A percentile compares a stretch with the other conserved stretches of the same genome.
These are phyloP conservation scores for Teinopalpus imperialis DNA, from an alignment of 2,888 invertebrate genomes.

Conservation along the genomic window DNA sequence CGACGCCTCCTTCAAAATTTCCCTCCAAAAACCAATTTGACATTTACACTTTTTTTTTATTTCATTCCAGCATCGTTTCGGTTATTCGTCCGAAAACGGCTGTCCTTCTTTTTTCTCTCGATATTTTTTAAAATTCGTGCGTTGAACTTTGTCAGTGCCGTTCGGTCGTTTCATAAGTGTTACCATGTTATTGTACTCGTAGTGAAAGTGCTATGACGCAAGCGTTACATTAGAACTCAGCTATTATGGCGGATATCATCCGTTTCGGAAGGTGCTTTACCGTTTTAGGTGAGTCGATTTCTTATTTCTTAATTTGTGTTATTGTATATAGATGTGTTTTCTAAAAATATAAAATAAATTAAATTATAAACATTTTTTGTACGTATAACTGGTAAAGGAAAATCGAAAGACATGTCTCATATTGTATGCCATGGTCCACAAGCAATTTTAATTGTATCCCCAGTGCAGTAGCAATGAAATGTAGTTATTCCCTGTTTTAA, in stretches of 20 bases:
- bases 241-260: constrained; percentile 68
- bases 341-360: no score
- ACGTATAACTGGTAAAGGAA: no score
- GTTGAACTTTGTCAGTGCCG: constrained; percentile 66
- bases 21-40: constrained; percentile 51
- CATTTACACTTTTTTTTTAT: constrained; percentile 28
- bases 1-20: constrained; percentile 58
- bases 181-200: constrained; percentile 62
- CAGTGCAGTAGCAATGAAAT: no score
- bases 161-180: constrained; percentile 61
- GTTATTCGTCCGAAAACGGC: constrained; percentile 34
- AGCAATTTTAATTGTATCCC: no score
- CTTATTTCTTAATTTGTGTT: no score
- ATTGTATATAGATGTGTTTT: no score
- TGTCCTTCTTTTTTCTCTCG: constrained; percentile 30
- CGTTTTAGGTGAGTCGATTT: constrained; percentile 61
- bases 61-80: constrained; percentile 5
- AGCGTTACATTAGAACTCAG: constrained; percentile 65
- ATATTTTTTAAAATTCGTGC: constrained; percentile 43
- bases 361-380: no score
- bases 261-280: constrained; percentile 66
- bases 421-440: no score
- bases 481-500: no score
- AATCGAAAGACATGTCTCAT: no score
- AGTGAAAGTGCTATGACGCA: constrained; percentile 79